phyloP scores from a whole-genome alignment of 1,140 invertebrate genomes.

The Neodiprion virginianus region DNA sequence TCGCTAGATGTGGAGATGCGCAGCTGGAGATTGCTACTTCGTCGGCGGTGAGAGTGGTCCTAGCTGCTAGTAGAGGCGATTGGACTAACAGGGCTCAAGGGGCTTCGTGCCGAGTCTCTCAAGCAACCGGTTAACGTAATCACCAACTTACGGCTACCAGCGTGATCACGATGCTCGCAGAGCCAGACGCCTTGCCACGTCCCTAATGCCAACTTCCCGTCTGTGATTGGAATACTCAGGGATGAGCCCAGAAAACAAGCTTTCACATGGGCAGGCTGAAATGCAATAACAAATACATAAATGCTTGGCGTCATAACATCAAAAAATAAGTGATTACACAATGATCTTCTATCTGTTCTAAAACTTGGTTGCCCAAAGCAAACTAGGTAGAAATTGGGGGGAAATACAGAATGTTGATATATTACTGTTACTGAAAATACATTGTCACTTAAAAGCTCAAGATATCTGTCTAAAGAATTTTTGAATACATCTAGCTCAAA shows the following conservation, averaged over 20 bases:
- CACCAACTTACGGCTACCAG: conserved; percentile 89
- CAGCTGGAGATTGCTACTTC: conserved; percentile 57
- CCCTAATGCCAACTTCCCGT: conserved; percentile 92
- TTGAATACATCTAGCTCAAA: no score
- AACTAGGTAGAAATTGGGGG: no score
- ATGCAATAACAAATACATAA: conserved; percentile 23
- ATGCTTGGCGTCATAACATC: background rate
- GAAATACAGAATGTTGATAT: no score
- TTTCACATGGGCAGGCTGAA: conserved; percentile 95
- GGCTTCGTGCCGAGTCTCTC: conserved; percentile 81
- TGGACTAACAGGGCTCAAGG: conserved; percentile 81
- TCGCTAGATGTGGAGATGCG: conserved; percentile 58
- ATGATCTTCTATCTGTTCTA: no score
- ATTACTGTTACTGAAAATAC: no score
- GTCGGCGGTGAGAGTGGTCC: conserved; percentile 64
- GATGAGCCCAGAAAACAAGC: conserved; percentile 95
- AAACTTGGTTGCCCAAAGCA: no score
- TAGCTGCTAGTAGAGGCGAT: conserved; percentile 91
- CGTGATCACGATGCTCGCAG: conserved; percentile 95
- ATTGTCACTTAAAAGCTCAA: no score
- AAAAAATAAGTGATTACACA: background rate
- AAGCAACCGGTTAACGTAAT: conserved; percentile 90
- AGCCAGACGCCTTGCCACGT: conserved; percentile 98
- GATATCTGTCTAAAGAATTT: no score
- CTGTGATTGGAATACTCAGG: conserved; percentile 93